Conservation (phyloP, 2,888 invertebrate species). For the Caprella mutica region DNA sequence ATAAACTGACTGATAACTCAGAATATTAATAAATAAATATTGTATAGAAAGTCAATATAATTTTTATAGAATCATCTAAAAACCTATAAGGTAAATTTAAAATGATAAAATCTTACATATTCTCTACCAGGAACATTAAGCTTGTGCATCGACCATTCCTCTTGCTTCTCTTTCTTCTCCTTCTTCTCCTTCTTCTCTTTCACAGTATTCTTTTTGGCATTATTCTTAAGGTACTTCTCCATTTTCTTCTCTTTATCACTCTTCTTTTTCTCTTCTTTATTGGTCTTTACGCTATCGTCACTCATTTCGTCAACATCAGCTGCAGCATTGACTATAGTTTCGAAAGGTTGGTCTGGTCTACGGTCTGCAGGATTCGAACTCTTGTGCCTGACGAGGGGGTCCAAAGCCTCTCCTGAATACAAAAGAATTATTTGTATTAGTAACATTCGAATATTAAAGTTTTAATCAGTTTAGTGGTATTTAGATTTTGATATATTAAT, state of each 20-base stretch:
- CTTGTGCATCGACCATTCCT: constrained; percentile 27
- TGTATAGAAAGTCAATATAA: too few species aligned
- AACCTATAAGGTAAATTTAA: too few species aligned
- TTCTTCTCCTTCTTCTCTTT: background rate
- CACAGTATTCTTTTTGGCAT: background rate
- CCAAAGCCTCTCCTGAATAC: constrained; percentile 13
- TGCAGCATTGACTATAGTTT: background rate
- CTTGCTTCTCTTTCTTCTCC: background rate
- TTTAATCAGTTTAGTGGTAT: too few species aligned
- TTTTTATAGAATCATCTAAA: too few species aligned
- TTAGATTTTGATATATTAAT: too few species aligned
- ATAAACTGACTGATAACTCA: too few species aligned
- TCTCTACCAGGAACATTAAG: constrained; percentile 29
- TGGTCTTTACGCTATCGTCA: background rate
- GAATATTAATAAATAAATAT: too few species aligned
- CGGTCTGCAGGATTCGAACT: background rate
- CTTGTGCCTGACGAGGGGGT: background rate
- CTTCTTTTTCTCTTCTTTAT: background rate
- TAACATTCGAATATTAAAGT: too few species aligned
- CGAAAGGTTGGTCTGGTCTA: background rate
- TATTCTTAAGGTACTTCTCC: background rate
- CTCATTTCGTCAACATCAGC: background rate
- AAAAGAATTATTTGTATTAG: too few species aligned
- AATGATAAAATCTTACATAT: constrained; percentile 16
- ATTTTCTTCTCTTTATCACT: too few species aligned